A percentile compares a stretch with the other conserved stretches of the same genome.
Evolutionary conservation across 2,113 vertebrate species (phyloP).

Genomic region (Crypturellus undulatus): DNA sequence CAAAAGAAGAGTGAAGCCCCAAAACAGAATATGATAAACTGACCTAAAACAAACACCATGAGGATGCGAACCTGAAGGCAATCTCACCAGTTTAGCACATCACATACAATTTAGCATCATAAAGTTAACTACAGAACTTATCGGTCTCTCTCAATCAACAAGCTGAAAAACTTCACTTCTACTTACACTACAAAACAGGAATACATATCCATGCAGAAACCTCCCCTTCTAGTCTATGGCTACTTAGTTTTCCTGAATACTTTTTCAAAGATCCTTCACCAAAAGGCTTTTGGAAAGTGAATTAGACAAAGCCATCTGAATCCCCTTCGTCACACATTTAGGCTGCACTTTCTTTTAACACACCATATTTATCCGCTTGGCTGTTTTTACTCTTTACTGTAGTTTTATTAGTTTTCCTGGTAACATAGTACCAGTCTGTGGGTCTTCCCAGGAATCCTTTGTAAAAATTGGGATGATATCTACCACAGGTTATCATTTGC

Average conservation of each 20-base stretch:
- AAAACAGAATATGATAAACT: neutral
- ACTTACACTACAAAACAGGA: fast-evolving
- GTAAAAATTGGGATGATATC: fast-evolving
- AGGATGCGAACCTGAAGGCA: neutral
- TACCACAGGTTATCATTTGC: neutral
- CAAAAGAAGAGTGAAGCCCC: neutral
- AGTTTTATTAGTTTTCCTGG: fast-evolving
- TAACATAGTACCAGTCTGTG: fast-evolving
- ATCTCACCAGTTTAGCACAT: neutral
- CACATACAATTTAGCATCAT: fast-evolving
- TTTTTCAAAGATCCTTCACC: neutral
- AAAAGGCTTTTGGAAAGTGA: neutral
- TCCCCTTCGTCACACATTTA: fast-evolving
- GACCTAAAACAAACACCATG: fast-evolving
- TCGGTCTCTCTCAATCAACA: neutral
- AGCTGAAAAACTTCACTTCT: neutral
- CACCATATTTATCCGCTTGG: fast-evolving
- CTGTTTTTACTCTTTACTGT: neutral
- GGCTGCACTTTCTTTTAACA: neutral
- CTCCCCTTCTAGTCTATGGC: fast-evolving
- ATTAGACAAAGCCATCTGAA: fast-evolving
- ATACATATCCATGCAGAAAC: fast-evolving
- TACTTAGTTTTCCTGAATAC: neutral
- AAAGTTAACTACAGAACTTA: no score
- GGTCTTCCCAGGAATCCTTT: fast-evolving